Percentiles rank a stretch among this genome's conserved stretches.
Conservation (phyloP, 2,888 invertebrate species). For the Conus canariensis region DNA sequence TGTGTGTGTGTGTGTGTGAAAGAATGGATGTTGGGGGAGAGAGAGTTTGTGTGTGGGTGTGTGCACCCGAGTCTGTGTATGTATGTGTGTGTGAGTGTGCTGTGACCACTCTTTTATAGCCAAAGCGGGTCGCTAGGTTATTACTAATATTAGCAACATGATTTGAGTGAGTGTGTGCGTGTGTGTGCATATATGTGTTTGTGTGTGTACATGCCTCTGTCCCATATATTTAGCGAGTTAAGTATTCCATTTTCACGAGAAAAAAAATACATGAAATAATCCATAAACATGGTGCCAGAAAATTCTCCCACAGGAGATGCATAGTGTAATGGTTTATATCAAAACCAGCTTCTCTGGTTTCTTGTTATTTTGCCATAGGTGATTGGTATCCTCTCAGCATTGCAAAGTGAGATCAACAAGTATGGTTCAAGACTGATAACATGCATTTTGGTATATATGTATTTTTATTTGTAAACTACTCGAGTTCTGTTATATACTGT, state of each 20-base stretch:
- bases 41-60: background rate
- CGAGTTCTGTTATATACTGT: too few relatives aligned
- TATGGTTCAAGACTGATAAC: too few relatives aligned
- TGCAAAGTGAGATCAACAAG: too few relatives aligned
- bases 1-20: background rate
- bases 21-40: background rate
- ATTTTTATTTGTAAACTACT: too few relatives aligned
- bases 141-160: background rate
- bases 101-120: too few relatives aligned
- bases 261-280: background rate
- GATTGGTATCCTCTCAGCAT: too few relatives aligned
- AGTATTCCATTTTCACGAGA: background rate
- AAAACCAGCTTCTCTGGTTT: too few relatives aligned
- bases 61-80: too few relatives aligned
- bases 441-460: too few relatives aligned
- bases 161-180: background rate
- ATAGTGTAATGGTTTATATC: background rate
- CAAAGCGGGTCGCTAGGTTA: too few relatives aligned
- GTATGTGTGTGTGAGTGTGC: too few relatives aligned
- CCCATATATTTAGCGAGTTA: background rate
- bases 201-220: background rate
- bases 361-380: too few relatives aligned
- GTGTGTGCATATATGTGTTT: background rate
- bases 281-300: background rate
- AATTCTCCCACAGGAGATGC: background rate